Evolutionary conservation across 2,113 vertebrate genomes (phyloP).

Genomic region (Alaudala cheleensis): DNA sequence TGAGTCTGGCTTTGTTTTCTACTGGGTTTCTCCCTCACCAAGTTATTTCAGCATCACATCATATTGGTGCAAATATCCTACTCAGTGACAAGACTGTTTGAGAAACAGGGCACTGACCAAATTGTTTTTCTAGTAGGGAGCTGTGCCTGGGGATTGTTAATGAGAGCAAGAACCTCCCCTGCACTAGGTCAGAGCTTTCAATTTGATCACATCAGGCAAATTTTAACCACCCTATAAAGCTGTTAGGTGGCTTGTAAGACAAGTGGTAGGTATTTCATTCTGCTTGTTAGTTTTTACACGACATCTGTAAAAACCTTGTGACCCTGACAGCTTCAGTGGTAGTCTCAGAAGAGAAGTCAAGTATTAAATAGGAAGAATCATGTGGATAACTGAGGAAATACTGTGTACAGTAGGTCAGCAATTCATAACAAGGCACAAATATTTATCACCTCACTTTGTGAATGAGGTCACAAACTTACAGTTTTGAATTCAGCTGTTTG

Average conservation of each 20-base stretch:
- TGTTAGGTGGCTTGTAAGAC: not conserved
- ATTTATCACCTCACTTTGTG: not conserved
- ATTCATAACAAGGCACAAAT: not conserved
- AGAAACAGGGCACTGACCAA: not conserved
- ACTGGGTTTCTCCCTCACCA: not conserved
- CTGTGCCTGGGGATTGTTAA: not conserved
- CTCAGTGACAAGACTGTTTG: not conserved
- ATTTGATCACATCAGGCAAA: not conserved
- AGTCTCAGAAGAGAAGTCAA: not conserved
- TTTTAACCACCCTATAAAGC: not conserved
- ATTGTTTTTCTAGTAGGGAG: not conserved
- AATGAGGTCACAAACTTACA: not conserved
- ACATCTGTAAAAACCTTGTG: not conserved
- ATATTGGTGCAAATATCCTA: not conserved
- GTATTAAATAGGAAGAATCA: not conserved
- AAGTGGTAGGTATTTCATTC: not conserved
- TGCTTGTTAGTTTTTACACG: not conserved
- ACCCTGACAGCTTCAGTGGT: not conserved
- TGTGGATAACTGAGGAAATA: not conserved
- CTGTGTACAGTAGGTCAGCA: not conserved
- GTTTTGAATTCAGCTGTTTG: not conserved
- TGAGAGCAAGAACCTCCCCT: not conserved
- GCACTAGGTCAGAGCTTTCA: not conserved
- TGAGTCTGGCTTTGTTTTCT: slow-evolving; percentile 19
- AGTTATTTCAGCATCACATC: not conserved